Evolutionary conservation across 2,797 vertebrate species (phyloP).

Genomic region (Pseudochirops corinnae): DNA sequence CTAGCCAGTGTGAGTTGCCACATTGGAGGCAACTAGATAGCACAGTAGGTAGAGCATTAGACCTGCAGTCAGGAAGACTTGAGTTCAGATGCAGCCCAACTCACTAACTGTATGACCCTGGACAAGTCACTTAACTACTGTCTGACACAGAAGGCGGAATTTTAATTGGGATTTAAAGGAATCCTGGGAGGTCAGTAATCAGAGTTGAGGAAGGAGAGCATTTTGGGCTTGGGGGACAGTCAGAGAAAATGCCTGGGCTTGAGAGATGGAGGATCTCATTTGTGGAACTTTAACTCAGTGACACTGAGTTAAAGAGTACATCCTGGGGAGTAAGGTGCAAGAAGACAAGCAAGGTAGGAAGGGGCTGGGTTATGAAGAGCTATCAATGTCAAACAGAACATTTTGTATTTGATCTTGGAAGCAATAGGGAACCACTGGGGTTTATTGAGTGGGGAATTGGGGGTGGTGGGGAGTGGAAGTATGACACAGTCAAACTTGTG

Average conservation of each 20-base stretch:
- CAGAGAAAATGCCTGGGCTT: not conserved
- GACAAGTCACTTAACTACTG: not conserved
- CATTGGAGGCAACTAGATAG: not conserved
- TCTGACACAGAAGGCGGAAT: not conserved
- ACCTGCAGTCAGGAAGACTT: not conserved
- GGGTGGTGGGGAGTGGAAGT: not conserved
- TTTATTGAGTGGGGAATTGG: not conserved
- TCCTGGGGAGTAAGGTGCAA: not conserved
- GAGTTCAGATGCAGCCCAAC: constrained; percentile 4
- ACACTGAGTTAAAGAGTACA: not conserved
- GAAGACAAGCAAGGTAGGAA: not conserved
- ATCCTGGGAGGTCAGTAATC: not conserved
- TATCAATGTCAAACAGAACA: not conserved
- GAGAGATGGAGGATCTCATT: not conserved
- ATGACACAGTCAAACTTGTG: not conserved
- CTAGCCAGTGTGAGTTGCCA: not conserved
- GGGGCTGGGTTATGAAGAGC: not conserved
- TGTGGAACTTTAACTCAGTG: not conserved
- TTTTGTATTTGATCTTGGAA: not conserved
- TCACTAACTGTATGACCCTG: not conserved
- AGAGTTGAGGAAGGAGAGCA: not conserved
- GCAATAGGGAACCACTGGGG: not conserved
- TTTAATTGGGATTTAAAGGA: not conserved
- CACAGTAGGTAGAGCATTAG: not conserved
- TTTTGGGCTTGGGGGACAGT: no score